phyloP scores from a whole-genome alignment of 1,140 invertebrate species.

The Drosophila rufa region DNA sequence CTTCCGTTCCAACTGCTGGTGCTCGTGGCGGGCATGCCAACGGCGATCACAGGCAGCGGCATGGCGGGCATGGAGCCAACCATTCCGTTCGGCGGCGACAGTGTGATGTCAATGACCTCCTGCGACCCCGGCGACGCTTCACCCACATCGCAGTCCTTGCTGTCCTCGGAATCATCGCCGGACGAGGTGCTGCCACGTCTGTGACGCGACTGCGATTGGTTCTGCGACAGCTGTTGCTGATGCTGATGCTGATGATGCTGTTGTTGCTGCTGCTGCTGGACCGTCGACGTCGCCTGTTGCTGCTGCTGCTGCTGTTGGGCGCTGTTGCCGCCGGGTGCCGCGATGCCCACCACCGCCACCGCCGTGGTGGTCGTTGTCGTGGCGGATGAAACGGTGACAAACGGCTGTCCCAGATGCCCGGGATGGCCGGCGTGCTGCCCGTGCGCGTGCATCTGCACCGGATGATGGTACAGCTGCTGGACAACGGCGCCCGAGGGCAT shows the following conservation, averaged over 20 bases:
- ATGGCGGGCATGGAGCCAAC: constrained; percentile 38
- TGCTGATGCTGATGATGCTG: constrained; percentile 43
- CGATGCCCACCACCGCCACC: constrained; percentile 28
- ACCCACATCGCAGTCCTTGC: constrained; percentile 81
- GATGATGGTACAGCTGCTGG: constrained; percentile 74
- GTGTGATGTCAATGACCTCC: constrained; percentile 67
- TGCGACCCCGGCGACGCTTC: constrained; percentile 19
- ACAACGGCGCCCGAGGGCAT: constrained; percentile 62
- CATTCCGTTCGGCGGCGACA: constrained; percentile 66
- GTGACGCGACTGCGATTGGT: constrained; percentile 52
- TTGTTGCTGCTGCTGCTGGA: constrained; percentile 26
- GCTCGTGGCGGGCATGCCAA: constrained; percentile 21
- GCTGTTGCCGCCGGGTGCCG: constrained; percentile 7
- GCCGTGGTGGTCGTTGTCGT: constrained; percentile 41
- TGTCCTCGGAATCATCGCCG: constrained; percentile 82
- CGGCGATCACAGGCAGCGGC: constrained; percentile 30
- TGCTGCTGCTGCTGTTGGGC: constrained; percentile 43
- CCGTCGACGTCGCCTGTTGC: constrained; percentile 18
- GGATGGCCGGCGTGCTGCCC: constrained; percentile 40
- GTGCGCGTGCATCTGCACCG: constrained; percentile 48
- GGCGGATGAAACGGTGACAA: constrained; percentile 39
- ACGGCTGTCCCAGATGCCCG: constrained; percentile 59
- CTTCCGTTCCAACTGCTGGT: constrained; percentile 28
- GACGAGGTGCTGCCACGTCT: constrained; percentile 83
- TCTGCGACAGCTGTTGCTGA: constrained; percentile 32